Conservation (phyloP, 2,888 invertebrate species). For the Folsomia candida region DNA sequence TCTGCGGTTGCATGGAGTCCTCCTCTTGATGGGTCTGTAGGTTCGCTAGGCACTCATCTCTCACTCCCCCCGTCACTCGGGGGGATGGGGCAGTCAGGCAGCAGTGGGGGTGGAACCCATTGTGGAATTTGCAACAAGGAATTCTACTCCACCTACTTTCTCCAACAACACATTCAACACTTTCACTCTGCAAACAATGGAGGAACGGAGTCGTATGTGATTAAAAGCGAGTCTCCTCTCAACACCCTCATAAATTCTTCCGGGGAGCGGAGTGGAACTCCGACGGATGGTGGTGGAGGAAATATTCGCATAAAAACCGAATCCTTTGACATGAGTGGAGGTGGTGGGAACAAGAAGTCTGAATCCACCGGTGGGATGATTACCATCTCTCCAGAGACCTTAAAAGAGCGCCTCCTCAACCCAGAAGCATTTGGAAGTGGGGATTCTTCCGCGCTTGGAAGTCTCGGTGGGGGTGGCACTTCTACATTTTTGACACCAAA, state of each 20-base stretch:
- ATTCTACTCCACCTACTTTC: slow-evolving; percentile 68
- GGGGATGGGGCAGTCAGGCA: slow-evolving; percentile 40
- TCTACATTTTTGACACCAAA: slow-evolving; percentile 36
- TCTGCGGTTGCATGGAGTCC: slow-evolving; percentile 46
- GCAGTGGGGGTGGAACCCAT: slow-evolving; percentile 17
- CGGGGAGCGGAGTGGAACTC: slow-evolving; percentile 12
- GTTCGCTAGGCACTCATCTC: slow-evolving; percentile 17
- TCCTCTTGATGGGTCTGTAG: slow-evolving; percentile 37
- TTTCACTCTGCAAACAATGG: slow-evolving; percentile 56
- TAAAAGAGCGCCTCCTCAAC: slow-evolving; percentile 26
- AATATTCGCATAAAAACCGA: slow-evolving; percentile 36
- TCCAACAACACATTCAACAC: slow-evolving; percentile 69
- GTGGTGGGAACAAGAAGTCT: slow-evolving; percentile 5
- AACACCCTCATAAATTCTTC: neutral
- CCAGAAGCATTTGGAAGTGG: slow-evolving; percentile 16
- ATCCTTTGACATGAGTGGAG: slow-evolving; percentile 15
- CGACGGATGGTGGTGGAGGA: slow-evolving; percentile 5
- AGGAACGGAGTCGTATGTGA: neutral
- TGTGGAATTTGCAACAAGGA: slow-evolving; percentile 72
- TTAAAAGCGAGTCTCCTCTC: slow-evolving; percentile 10
- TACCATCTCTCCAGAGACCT: slow-evolving; percentile 13
- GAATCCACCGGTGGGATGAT: neutral
- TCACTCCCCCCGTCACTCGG: slow-evolving; percentile 16
- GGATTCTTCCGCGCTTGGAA: slow-evolving; percentile 3
- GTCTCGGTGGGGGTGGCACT: slow-evolving; percentile 8